Conservation (phyloP, 2,113 vertebrate species). For the Anhinga anhinga region DNA sequence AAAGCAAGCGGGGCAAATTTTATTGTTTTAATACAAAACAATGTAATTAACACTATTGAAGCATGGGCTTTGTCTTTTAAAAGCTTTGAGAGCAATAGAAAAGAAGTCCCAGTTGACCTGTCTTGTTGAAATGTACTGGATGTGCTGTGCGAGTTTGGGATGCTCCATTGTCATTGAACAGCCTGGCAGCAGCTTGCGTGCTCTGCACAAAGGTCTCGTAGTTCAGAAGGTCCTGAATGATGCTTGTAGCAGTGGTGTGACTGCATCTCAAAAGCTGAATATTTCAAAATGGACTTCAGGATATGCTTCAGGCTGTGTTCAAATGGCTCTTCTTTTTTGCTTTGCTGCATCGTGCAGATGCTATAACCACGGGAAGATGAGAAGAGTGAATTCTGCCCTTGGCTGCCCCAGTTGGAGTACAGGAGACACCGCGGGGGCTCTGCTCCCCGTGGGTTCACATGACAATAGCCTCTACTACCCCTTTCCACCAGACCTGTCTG, state of each 20-base stretch:
- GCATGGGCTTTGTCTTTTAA: not conserved
- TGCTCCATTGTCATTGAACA: not conserved
- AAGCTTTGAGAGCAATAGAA: not conserved
- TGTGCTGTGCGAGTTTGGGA: not conserved
- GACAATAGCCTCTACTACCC: not conserved
- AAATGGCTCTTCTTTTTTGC: not conserved
- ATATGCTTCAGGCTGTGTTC: not conserved
- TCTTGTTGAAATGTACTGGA: not conserved
- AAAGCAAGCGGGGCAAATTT: not conserved
- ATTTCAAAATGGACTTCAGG: not conserved
- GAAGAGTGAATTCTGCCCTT: not conserved
- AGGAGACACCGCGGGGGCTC: rapidly evolving
- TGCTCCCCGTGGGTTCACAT: not conserved
- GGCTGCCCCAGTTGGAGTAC: not conserved
- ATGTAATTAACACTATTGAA: not conserved
- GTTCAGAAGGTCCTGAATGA: not conserved
- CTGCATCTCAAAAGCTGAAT: not conserved
- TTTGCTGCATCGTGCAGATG: rapidly evolving
- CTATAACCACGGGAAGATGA: not conserved
- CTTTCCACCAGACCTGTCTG: not conserved
- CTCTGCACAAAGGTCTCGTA: not conserved
- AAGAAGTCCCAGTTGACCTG: not conserved
- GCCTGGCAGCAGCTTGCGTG: rapidly evolving
- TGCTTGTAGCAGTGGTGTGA: not conserved
- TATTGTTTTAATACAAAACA: not conserved